These are phyloP conservation scores for Oligia latruncula DNA, from an alignment of 2,888 invertebrate genomes.

Conservation along the genomic window DNA sequence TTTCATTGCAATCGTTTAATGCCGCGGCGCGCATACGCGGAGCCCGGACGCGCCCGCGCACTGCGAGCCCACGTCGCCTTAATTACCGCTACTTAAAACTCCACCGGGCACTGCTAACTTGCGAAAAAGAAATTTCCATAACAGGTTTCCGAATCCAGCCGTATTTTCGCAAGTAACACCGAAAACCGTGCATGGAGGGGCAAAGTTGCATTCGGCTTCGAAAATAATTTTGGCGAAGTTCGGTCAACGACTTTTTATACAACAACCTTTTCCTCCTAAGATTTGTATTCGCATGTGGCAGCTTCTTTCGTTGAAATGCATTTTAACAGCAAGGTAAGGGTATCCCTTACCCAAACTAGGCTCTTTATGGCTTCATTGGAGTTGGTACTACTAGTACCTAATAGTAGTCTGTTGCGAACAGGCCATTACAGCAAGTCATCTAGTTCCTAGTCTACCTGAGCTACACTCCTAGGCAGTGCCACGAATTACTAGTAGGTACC, in stretches of 20 bases:
- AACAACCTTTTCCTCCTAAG: neutral
- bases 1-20: slow-evolving; percentile 58
- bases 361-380: neutral
- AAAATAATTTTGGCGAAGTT: slow-evolving; percentile 12
- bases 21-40: slow-evolving; percentile 19
- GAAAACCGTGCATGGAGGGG: slow-evolving; percentile 11
- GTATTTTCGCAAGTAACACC: slow-evolving; percentile 51
- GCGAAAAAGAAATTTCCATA: slow-evolving; percentile 65
- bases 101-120: slow-evolving; percentile 44
- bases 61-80: slow-evolving; percentile 40
- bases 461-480: neutral
- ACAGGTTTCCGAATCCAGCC: slow-evolving; percentile 53
- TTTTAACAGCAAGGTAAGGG: neutral
- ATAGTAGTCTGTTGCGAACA: neutral
- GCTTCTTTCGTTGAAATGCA: neutral
- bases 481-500: neutral
- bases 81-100: slow-evolving; percentile 60
- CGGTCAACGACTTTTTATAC: slow-evolving; percentile 20
- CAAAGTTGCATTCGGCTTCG: slow-evolving; percentile 18
- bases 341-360: neutral
- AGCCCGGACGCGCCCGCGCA: slow-evolving; percentile 22
- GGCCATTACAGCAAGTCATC: neutral
- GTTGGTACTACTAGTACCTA: neutral
- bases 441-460: neutral
- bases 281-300: neutral